Evolutionary conservation across 2,888 invertebrate species (phyloP).

Genomic region (Acanthoscelides obtectus): DNA sequence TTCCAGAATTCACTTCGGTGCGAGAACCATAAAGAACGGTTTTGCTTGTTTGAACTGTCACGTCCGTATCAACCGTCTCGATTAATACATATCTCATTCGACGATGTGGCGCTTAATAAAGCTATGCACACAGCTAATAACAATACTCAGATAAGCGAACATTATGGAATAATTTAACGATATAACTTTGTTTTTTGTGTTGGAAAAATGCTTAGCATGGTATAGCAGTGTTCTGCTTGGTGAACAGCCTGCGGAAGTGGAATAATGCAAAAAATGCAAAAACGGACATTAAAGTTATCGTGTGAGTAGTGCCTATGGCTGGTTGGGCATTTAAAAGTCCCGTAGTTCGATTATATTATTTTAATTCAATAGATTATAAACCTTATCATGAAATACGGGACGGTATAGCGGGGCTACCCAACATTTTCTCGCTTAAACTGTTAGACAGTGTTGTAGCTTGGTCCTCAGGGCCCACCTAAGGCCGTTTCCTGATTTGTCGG

Average conservation of each 20-base stretch:
- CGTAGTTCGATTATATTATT: not conserved
- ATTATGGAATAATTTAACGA: not conserved
- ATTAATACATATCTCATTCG: not conserved
- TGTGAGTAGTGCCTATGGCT: not conserved
- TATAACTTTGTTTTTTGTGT: not conserved
- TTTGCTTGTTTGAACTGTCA: no score
- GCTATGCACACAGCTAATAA: not conserved
- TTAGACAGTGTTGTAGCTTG: no score
- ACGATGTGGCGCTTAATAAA: not conserved
- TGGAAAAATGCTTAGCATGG: not conserved
- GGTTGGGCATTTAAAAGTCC: not conserved
- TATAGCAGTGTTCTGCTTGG: not conserved
- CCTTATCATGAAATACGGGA: not conserved
- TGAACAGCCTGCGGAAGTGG: not conserved
- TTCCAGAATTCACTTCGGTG: no score
- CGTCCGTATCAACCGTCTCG: no score
- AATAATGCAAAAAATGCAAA: not conserved
- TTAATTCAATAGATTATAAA: not conserved
- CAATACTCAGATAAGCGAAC: not conserved
- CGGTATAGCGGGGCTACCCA: not conserved
- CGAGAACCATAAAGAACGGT: not conserved
- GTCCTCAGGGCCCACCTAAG: no score
- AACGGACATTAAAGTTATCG: not conserved
- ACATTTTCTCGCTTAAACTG: not conserved
- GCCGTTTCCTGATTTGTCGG: no score